Evolutionary conservation across 2,888 invertebrate species (phyloP), one percentile per base, ranked within the genome.

Genomic region (Enchytraeus crypticus): DNA sequence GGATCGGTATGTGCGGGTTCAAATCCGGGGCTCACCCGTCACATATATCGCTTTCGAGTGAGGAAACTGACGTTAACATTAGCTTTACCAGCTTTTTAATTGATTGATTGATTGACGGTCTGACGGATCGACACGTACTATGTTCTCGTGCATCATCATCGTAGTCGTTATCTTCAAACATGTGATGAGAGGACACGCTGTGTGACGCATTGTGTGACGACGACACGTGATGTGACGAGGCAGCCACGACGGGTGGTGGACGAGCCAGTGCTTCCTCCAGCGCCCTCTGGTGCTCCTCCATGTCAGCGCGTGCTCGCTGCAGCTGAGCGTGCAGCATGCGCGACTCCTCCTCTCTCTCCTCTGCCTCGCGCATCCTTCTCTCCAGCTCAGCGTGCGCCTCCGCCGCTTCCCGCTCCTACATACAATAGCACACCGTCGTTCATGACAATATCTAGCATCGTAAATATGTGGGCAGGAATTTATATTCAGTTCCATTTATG

Each of bases 221-320:
- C 14, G 21, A 11, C 38, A 8, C 38, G 38, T 59, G 32, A 23
- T 62, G 47, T 32, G 57, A 43, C 27, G 51, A 43, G 58, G 56
- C 60, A 21, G 33, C 8, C 27, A 57, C 54, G 46, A 58, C 29
- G n/a, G n/a, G n/a, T n/a, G 34, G 51, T 23, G 63, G 58, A 14
- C 43, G 26, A 33, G 59, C 55, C 29, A 65, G 62, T n/a, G 62
- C 66, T 58, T 67, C 67, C 21, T 61, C 51, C 38, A 69, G 59
- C 5, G 62, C 66, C 34, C 53, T 54, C 62, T 66, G 64, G 54
- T 70, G 63, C 60, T 63, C 62, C 57, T 67, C 70, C 66, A 68
- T 67, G 53, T 61, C 56, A 26, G 59, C 5, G 11, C 65, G 55
- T 45, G 86, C 87, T 77, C 85, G 85, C 77, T 86, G 84, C 59